Conservation (phyloP, 2,888 invertebrate species). For the Trilocha varians region DNA sequence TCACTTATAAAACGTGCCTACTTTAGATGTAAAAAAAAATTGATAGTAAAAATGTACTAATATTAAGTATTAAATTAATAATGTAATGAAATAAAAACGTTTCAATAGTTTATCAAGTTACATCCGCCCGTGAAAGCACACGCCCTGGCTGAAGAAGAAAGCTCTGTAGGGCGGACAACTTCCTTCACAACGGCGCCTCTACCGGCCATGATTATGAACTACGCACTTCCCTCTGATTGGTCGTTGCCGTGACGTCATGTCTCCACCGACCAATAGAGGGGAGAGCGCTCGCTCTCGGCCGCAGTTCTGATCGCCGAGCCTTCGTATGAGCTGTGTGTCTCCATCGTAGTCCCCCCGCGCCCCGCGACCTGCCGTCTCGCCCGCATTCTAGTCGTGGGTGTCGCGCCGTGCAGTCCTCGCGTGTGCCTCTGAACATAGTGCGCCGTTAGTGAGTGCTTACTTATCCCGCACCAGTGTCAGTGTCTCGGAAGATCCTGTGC, state of each 20-base stretch:
- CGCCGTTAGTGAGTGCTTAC: constrained; percentile 70
- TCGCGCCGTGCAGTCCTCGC: constrained; percentile 70
- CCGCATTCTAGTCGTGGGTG: constrained; percentile 73
- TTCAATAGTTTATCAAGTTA: constrained; percentile 6
- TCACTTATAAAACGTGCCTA: too few species aligned
- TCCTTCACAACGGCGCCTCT: constrained; percentile 51
- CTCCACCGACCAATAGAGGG: constrained; percentile 54
- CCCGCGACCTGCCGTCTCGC: constrained; percentile 54
- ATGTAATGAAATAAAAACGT: background rate
- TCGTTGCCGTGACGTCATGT: constrained; percentile 54
- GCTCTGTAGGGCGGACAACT: constrained; percentile 68
- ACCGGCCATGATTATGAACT: constrained; percentile 35
- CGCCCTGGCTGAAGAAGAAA: constrained; percentile 67
- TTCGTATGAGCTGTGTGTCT: constrained; percentile 65
- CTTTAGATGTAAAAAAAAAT: too few species aligned
- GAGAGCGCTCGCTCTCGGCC: constrained; percentile 54
- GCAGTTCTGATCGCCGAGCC: constrained; percentile 69
- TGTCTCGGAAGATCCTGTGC: constrained; percentile 60
- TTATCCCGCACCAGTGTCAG: constrained; percentile 67
- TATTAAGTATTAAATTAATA: background rate
- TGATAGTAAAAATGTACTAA: background rate
- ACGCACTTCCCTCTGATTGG: constrained; percentile 42
- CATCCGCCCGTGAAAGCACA: constrained; percentile 58
- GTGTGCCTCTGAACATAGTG: constrained; percentile 68
- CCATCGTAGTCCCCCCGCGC: constrained; percentile 52